Conservation (phyloP, 2,888 invertebrate species). For the Acanthosepion esculentum region DNA sequence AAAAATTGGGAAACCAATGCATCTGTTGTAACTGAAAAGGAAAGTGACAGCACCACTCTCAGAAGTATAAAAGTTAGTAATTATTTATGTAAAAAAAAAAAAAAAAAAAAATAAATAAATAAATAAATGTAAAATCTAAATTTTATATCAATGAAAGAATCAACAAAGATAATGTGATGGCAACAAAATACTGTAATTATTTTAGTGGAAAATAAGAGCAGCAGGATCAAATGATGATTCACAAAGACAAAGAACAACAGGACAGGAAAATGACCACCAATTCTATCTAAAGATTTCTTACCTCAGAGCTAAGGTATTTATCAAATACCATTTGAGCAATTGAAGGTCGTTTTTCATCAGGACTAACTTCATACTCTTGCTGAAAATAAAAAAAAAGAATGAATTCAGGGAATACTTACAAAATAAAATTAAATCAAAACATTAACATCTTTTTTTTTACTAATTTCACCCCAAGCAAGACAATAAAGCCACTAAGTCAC, state of each 20-base stretch:
- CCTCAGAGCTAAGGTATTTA: conserved; percentile 77
- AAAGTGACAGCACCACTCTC: not conserved
- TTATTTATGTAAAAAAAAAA: not conserved
- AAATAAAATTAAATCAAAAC: too few relatives aligned
- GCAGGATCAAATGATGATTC: not conserved
- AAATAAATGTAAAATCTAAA: not conserved
- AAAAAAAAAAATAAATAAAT: too few relatives aligned
- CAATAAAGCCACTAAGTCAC: too few relatives aligned
- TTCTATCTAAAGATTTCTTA: conserved; percentile 56
- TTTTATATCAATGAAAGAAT: not conserved
- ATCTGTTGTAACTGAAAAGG: conserved; percentile 17
- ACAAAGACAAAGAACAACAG: too few relatives aligned
- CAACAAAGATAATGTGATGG: not conserved
- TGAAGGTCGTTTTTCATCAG: conserved; percentile 89
- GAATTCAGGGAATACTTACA: not conserved
- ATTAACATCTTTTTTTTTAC: too few relatives aligned
- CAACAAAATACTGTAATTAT: not conserved
- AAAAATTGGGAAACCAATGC: not conserved
- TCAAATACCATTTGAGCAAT: conserved; percentile 82
- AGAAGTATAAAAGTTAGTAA: not conserved
- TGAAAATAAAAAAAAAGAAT: conserved; percentile 62
- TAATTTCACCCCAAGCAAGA: too few relatives aligned
- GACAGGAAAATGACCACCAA: not conserved
- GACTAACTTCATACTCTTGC: conserved; percentile 93
- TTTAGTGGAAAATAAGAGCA: not conserved